Conservation (phyloP, 2,113 vertebrate species). For the Pseudorhombus dupliciocellatus region DNA sequence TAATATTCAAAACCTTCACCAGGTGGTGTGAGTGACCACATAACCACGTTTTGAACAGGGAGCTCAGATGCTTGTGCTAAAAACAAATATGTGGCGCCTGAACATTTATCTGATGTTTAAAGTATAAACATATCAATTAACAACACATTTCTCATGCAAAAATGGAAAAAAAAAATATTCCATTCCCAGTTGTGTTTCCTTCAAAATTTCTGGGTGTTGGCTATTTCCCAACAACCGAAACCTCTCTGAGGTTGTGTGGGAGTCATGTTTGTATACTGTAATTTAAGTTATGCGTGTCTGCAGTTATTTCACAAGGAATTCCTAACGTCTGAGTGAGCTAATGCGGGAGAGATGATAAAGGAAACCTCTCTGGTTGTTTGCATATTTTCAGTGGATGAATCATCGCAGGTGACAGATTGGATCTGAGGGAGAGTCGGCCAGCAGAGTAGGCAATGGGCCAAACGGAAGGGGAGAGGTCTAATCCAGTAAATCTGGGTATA, state of each 20-base stretch:
- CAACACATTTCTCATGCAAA: no score
- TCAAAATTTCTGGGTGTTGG: not conserved
- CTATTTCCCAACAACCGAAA: no score
- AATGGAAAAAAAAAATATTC: not conserved
- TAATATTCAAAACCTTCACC: not conserved
- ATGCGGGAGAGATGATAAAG: not conserved
- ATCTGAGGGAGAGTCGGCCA: not conserved
- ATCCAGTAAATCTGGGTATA: not conserved
- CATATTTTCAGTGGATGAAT: constrained; percentile 4
- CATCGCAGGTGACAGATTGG: not conserved
- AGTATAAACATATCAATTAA: no score
- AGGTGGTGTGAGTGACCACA: not conserved
- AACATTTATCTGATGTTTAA: no score
- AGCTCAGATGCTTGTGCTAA: no score
- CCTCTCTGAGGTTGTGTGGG: not conserved
- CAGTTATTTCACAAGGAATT: not conserved
- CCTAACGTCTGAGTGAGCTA: not conserved
- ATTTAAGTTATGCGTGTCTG: not conserved
- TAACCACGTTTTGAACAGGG: no score
- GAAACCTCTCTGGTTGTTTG: not conserved
- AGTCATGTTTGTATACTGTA: not conserved
- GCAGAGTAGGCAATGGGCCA: not conserved
- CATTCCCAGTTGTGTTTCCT: not conserved
- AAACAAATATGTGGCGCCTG: not conserved
- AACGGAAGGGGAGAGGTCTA: not conserved